Percentiles rank a stretch among this genome's conserved stretches.
phyloP scores from a whole-genome alignment of 2,797 vertebrate species.

The Anguilla megastoma region DNA sequence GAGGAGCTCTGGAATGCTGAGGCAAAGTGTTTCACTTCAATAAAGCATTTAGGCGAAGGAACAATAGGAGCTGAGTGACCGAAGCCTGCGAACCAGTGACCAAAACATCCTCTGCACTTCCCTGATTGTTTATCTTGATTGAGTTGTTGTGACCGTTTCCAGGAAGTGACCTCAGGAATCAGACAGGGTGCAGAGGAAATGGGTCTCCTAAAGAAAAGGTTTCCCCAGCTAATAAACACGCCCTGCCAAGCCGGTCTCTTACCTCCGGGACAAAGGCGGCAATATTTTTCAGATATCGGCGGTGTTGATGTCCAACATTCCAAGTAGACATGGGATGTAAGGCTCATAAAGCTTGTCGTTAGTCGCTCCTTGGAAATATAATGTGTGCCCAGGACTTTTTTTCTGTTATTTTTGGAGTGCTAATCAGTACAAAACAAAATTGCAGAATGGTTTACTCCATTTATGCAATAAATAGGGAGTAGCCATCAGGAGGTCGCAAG shows the following conservation, averaged over 20 bases:
- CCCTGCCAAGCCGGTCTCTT: conserved; percentile 23
- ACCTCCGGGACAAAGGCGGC: conserved; percentile 35
- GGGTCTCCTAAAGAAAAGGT: conserved; percentile 46
- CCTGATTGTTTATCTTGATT: conserved; percentile 63
- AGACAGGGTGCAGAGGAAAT: conserved; percentile 61
- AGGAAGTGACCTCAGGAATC: conserved; percentile 73
- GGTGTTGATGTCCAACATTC: conserved; percentile 58
- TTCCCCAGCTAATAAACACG: conserved; percentile 37
- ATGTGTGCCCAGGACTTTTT: conserved; percentile 51
- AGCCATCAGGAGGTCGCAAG: conserved; percentile 33
- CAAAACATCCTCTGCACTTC: conserved; percentile 61
- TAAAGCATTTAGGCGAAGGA: conserved; percentile 54
- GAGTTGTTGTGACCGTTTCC: conserved; percentile 69
- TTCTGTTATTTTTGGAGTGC: conserved; percentile 60
- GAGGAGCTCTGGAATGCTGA: conserved; percentile 46
- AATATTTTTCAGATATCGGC: conserved; percentile 47
- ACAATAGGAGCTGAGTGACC: conserved; percentile 71
- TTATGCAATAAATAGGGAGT: neutral
- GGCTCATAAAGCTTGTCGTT: conserved; percentile 65
- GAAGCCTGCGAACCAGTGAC: conserved; percentile 45
- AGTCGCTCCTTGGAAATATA: conserved; percentile 63
- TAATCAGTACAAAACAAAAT: conserved; percentile 44
- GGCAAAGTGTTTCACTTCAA: conserved; percentile 53
- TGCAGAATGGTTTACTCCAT: conserved; percentile 40
- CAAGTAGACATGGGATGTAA: conserved; percentile 51